Evolutionary conservation across 2,797 vertebrate genomes (phyloP).

Genomic region (Liasis olivaceus): DNA sequence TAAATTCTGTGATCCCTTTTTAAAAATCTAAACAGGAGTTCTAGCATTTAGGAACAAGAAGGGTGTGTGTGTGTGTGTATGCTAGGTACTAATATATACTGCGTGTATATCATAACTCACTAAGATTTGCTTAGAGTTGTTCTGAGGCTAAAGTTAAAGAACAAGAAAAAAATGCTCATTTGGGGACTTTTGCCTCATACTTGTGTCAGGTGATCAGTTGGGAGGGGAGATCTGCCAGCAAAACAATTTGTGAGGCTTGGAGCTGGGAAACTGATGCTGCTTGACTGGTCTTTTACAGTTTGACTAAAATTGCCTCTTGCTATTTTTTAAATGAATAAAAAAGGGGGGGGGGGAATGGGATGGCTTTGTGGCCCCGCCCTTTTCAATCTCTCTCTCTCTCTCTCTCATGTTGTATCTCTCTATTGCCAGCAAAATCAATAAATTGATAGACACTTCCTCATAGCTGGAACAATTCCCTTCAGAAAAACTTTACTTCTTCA

Average conservation of each 20-base stretch:
- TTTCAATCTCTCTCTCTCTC: too few species aligned
- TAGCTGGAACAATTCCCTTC: conserved; percentile 49
- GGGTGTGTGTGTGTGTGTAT: not conserved
- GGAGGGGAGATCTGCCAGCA: not conserved
- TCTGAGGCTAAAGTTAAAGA: not conserved
- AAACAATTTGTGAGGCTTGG: not conserved
- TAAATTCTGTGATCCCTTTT: not conserved
- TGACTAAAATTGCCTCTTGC: not conserved
- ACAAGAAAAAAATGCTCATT: not conserved
- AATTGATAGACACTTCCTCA: conserved; percentile 27
- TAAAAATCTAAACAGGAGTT: not conserved
- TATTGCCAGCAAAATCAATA: too few species aligned
- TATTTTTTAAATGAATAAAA: not conserved
- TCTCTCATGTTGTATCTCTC: too few species aligned
- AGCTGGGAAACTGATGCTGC: not conserved
- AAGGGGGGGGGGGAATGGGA: not conserved
- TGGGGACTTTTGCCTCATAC: not conserved
- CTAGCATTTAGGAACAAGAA: not conserved
- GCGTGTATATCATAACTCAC: not conserved
- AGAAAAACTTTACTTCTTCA: conserved; percentile 35
- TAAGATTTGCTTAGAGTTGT: not conserved
- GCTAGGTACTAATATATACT: not conserved
- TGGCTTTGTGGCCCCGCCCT: too few species aligned
- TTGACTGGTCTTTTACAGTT: not conserved
- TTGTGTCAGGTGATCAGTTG: not conserved